phyloP scores from a whole-genome alignment of 2,113 vertebrate species.

The Rhinogobius similis region DNA sequence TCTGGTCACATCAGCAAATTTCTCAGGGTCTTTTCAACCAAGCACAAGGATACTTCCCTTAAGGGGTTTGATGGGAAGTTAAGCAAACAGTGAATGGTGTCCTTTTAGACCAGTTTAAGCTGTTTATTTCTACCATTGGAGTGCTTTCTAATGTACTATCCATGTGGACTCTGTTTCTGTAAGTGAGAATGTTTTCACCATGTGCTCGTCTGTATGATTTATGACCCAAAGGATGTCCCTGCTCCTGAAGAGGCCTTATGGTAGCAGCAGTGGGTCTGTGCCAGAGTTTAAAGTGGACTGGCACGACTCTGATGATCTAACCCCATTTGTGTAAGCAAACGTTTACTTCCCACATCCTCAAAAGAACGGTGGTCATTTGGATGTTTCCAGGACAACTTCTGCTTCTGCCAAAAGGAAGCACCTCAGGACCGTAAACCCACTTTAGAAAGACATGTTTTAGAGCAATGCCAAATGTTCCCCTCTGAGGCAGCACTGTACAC shows the following conservation, averaged over 20 bases:
- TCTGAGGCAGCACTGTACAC: slow-evolving; percentile 45
- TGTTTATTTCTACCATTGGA: background rate
- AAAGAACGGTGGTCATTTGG: slow-evolving; percentile 28
- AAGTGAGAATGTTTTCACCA: slow-evolving; percentile 30
- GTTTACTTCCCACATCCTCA: slow-evolving; percentile 24
- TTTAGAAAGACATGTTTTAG: slow-evolving; percentile 41
- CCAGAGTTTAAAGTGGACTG: slow-evolving; percentile 43
- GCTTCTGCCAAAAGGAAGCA: slow-evolving; percentile 41
- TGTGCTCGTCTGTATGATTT: slow-evolving; percentile 34
- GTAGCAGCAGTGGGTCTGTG: slow-evolving; percentile 26
- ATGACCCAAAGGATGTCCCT: slow-evolving; percentile 28
- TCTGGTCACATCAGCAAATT: background rate
- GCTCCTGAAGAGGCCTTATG: slow-evolving; percentile 16
- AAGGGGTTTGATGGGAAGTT: background rate
- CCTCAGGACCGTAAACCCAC: slow-evolving; percentile 23
- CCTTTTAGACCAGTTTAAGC: background rate
- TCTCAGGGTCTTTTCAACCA: background rate
- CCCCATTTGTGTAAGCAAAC: slow-evolving; percentile 37
- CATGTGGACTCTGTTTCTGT: background rate
- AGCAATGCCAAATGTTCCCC: slow-evolving; percentile 42
- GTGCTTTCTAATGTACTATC: background rate
- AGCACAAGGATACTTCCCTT: background rate
- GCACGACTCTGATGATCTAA: slow-evolving; percentile 31
- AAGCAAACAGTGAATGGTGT: background rate
- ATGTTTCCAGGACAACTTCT: slow-evolving; percentile 40